Base-by-base conservation (phyloP, 2,888 invertebrate genomes). In the Eilema sororculum region DNA sequence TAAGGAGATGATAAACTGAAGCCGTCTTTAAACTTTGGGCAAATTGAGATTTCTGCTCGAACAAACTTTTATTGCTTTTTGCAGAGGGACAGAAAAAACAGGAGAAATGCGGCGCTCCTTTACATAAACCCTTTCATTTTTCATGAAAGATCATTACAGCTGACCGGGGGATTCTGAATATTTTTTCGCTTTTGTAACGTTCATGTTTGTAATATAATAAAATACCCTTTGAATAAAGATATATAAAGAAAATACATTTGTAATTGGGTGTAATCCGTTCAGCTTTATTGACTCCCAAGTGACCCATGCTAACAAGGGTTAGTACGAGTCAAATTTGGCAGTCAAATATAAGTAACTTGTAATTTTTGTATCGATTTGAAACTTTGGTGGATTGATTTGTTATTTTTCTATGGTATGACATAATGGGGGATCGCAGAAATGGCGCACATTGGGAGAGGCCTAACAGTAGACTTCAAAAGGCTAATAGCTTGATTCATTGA, bases 11-110 rank as follows among this genome's bases (percentile, higher is more conserved):
- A 86, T 83, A 84, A 84, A 84, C 81, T 77, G 78, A 78, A 78
- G 72, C 77, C 80, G 82, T 79, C 84, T 78, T 84, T 80, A 82
- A 81, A 84, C 81, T 84, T 77, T 74, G 81, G 84, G 86, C 86
- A 89, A 91, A 91, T 92, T 90, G 90, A 87, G 86, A 87, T 91
- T 91, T 90, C 90, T 89, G 89, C 89, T 86, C 72, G 85, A 90
- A 90, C 87, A 84, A 89, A 89, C 89, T 91, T 91, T 90, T 90
- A 93, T 92, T 91, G 85, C 89, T 90, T 91, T 88, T 86, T 84
- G 78, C 77, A 79, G 80, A 75, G 73, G 79, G 77, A 78, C 76
- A 78, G 79, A 85, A 83, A 82, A 82, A 81, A 76, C 78, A 78
- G 66, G 62, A 65, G 74, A 70, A 74, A 67, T 72, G 76, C 72